Base-by-base conservation (phyloP, 1,140 invertebrate species). In the Bactericera cockerelli region DNA sequence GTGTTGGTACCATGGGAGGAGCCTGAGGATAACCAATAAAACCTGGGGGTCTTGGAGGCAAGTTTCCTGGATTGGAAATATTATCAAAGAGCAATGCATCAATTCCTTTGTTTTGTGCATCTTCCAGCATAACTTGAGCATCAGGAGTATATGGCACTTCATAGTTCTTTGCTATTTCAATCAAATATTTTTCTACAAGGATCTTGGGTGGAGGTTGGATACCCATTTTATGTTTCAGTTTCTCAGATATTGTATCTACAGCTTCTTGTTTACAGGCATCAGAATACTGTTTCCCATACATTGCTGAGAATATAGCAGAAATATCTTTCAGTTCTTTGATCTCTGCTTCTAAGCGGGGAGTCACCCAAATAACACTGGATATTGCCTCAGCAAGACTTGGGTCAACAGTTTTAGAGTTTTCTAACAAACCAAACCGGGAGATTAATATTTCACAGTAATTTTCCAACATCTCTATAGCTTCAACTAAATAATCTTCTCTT, bases 381-480 rank as follows among this genome's bases (percentile, higher is more conserved):
- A 99, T 90, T 2, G 95, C 87, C 76, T 99, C 96, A 26, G 90
- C 85, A 25, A 99, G 75, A 2, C 94, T 94, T 62, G 93, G 89
- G 70, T 99, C 96, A 2, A 99, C 68, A 62, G 89, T 89, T 72
- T 85, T 87, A 60, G 53, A 68, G 61, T 36, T 31, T 19, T 21
- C 26, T 28, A 57, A 56, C 11, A 99, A 76, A 14, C 96, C 97
- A 76, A 98, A 99, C 69, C 95, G 79, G 1, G 96, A 94, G 16
- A 99, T 73, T n/a, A 99, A 71, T 21, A 99, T 73, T 76, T 99
- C 97, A 75, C 95, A 98, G 70, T 95, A 99, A 93, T 98, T 98
- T 77, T 99, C 97, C 1, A 99, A 79, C 53, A 99, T 78, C 79
- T 99, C 97, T 87, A 98, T 95, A 0, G 95, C 95, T 75, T 99